Conservation (phyloP, 1,140 invertebrate genomes). For the Hylyphantes graminicola region DNA sequence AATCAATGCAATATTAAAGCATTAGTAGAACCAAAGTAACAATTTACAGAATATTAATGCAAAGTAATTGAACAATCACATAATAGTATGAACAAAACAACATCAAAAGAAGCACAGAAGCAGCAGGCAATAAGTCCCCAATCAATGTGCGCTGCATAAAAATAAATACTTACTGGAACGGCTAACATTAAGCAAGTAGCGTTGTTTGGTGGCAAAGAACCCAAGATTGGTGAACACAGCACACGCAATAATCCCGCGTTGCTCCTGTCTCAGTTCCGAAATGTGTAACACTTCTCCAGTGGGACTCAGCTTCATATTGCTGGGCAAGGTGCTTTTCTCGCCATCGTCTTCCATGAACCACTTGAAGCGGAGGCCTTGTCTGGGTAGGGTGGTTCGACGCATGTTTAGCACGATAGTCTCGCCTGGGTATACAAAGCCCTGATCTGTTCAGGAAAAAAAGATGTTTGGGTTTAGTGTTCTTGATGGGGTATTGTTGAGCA, state of each 20-base stretch:
- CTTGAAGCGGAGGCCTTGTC: constrained; percentile 1
- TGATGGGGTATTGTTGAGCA: neutral
- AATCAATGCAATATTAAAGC: no score
- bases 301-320: constrained; percentile 32
- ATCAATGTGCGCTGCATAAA: no score
- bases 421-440: constrained; percentile 32
- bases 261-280: constrained; percentile 25
- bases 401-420: constrained; percentile 9
- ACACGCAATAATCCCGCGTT: constrained; percentile 24
- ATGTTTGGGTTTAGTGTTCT: neutral
- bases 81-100: no score
- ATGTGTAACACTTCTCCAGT: neutral
- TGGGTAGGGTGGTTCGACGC: neutral
- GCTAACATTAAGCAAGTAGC: constrained; percentile 15
- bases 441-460: neutral
- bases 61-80: no score
- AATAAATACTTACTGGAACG: constrained; percentile 2
- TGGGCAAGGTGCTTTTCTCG: neutral
- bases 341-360: constrained; percentile 15
- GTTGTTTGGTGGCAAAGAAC: neutral
- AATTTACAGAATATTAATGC: no score
- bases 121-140: no score
- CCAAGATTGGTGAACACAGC: constrained; percentile 41
- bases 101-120: no score
- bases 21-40: no score